phyloP scores from a whole-genome alignment of 2,888 invertebrate species.

The Athalia cordata region DNA sequence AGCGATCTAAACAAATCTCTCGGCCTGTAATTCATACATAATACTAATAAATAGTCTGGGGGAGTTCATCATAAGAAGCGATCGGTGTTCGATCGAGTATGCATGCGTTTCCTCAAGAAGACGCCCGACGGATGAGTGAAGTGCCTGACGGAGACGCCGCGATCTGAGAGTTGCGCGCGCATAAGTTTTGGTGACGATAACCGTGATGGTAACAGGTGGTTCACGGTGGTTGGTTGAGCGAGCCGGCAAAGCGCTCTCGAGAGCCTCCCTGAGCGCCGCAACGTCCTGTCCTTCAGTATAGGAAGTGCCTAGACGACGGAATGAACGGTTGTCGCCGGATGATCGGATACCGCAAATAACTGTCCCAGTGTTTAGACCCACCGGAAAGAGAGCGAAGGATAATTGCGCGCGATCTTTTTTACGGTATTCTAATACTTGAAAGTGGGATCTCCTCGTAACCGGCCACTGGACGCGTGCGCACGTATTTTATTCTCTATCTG shows the following conservation, averaged over 20 bases:
- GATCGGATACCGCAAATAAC: too few relatives aligned
- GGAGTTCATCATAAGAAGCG: too few relatives aligned
- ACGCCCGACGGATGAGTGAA: not conserved
- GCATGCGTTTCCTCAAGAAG: too few relatives aligned
- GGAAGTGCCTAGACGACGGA: not conserved
- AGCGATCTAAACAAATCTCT: too few relatives aligned
- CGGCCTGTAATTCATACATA: too few relatives aligned
- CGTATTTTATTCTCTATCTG: not conserved
- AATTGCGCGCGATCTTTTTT: slow-evolving; percentile 12
- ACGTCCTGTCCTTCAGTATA: slow-evolving; percentile 14
- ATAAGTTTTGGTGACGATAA: slow-evolving; percentile 52
- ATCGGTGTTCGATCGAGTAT: too few relatives aligned
- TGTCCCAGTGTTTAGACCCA: not conserved
- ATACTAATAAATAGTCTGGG: too few relatives aligned
- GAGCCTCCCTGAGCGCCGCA: slow-evolving; percentile 30
- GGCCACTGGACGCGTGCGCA: not conserved
- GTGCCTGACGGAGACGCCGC: too few relatives aligned
- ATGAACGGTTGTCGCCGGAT: not conserved
- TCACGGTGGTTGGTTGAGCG: slow-evolving; percentile 68
- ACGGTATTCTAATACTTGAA: too few relatives aligned
- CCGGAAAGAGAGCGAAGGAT: slow-evolving; percentile 8
- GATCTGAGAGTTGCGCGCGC: slow-evolving; percentile 52
- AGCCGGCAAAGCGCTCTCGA: slow-evolving; percentile 46
- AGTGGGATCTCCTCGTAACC: too few relatives aligned
- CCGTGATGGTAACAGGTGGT: slow-evolving; percentile 71